Percentiles rank a stretch among this genome's conserved stretches.
Evolutionary conservation across 2,113 vertebrate genomes (phyloP).

Genomic region (Pelecanoides urinatrix): DNA sequence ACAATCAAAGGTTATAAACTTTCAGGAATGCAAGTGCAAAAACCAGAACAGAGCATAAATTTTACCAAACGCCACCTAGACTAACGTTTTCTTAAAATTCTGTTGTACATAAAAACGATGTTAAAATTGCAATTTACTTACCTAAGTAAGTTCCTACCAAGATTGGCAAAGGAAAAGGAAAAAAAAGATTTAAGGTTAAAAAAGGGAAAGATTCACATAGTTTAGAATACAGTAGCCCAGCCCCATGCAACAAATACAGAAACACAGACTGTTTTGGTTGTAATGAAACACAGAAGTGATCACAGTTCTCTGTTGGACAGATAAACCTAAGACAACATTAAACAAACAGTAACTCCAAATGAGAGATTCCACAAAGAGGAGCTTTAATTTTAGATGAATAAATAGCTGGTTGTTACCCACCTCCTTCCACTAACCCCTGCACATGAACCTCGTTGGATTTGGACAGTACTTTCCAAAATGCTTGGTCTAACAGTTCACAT

Average conservation of each 20-base stretch:
- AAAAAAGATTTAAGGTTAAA: conserved; percentile 50
- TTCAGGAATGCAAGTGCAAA: not conserved
- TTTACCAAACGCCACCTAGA: not conserved
- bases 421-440: not conserved
- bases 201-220: not conserved
- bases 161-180: conserved; percentile 49
- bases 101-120: not conserved
- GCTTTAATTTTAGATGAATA: not conserved
- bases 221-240: conserved; percentile 41
- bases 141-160: conserved; percentile 78
- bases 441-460: not conserved
- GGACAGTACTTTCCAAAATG: not conserved
- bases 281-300: not conserved
- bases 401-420: not conserved
- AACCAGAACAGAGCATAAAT: not conserved
- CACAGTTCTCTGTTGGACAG: not conserved
- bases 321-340: conserved; percentile 6
- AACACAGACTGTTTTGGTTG: not conserved
- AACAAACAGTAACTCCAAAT: not conserved
- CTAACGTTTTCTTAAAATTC: not conserved
- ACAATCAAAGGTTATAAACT: not conserved
- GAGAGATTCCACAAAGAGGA: not conserved
- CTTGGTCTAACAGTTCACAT: not conserved
- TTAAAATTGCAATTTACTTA: conserved; percentile 69
- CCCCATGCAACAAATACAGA: conserved; percentile 32